Conservation (phyloP, 1,140 invertebrate genomes). For the Trichonephila clavipes region DNA sequence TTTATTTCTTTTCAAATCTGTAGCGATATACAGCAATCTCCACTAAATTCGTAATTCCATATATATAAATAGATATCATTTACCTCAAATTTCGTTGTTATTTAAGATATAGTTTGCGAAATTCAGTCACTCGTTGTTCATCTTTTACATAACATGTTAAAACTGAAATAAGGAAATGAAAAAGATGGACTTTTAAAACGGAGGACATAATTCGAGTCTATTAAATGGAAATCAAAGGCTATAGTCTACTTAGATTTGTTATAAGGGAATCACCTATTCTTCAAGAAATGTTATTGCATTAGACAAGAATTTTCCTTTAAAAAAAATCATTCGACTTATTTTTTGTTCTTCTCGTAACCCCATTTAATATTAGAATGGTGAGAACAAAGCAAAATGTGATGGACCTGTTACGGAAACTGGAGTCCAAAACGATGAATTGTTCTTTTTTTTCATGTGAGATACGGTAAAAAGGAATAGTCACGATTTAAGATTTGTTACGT, state of each 20-base stretch:
- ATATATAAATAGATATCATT: not conserved
- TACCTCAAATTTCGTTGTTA: not conserved
- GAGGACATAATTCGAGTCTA: not conserved
- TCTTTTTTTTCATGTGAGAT: not conserved
- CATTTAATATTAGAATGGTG: conserved; percentile 40
- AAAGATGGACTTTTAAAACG: not conserved
- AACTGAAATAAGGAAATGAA: not conserved
- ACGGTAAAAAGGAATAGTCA: conserved; percentile 19
- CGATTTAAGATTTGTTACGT: not conserved
- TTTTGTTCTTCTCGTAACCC: conserved; percentile 32
- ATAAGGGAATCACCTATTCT: conserved; percentile 35
- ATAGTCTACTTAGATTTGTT: not conserved
- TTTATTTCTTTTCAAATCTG: not conserved
- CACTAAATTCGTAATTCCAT: not conserved
- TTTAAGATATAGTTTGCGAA: not conserved
- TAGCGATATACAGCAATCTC: not conserved
- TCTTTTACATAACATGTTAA: not conserved
- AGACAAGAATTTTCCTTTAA: not conserved
- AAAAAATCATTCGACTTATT: conserved; percentile 11
- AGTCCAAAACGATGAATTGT: conserved; percentile 21
- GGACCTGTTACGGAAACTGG: conserved; percentile 22
- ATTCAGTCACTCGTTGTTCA: not conserved
- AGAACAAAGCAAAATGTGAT: conserved; percentile 51
- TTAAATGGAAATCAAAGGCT: not conserved
- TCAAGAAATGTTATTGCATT: not conserved